Percentiles rank a stretch among this genome's conserved stretches.
These are phyloP conservation scores for Neosilurus mollespiculum DNA, from an alignment of 2,797 vertebrate species.

Conservation along the genomic window DNA sequence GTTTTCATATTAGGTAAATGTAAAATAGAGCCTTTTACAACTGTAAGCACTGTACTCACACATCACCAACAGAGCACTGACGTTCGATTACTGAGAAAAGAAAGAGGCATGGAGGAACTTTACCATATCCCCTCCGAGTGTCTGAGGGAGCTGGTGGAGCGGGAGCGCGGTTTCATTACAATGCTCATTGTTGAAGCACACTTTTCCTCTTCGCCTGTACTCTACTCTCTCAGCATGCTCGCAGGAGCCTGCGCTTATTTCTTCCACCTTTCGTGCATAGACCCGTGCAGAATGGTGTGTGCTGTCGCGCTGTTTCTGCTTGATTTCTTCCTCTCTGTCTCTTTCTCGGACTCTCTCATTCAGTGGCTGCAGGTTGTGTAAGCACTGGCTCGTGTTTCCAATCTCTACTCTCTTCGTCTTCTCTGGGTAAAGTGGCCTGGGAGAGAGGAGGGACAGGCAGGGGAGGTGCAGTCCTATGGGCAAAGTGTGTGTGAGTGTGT, in stretches of 20 bases:
- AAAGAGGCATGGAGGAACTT: conserved; percentile 54
- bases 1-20: background rate
- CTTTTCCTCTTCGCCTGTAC: background rate
- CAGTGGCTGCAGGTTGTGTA: conserved; percentile 40
- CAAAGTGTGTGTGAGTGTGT: conserved; percentile 24
- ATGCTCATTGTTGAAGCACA: conserved; percentile 77
- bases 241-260: conserved; percentile 8
- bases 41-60: background rate
- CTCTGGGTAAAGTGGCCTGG: conserved; percentile 41
- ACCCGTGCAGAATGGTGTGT: background rate
- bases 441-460: conserved; percentile 30
- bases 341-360: conserved; percentile 14
- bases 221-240: conserved; percentile 13
- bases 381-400: conserved; percentile 48
- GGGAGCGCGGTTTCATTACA: conserved; percentile 84
- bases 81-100: background rate
- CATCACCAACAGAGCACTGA: background rate
- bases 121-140: conserved; percentile 80
- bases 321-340: conserved; percentile 31
- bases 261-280: conserved; percentile 17
- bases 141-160: conserved; percentile 84
- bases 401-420: conserved; percentile 36
- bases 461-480: conserved; percentile 38
- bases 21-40: background rate
- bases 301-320: background rate